phyloP scores from a whole-genome alignment of 2,797 vertebrate genomes.

The Eurystomus glaucurus region DNA sequence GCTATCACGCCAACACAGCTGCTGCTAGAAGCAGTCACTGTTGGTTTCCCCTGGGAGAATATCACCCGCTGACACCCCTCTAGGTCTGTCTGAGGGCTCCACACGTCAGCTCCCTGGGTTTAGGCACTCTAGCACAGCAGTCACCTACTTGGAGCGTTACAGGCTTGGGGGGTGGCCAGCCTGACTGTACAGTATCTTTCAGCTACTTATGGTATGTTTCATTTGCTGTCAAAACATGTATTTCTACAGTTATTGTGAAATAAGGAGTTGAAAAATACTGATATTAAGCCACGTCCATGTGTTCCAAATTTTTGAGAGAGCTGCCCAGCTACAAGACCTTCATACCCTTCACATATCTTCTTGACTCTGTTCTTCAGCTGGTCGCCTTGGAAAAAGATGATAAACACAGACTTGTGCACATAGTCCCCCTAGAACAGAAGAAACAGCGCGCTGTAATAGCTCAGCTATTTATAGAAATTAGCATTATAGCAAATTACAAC shows the following conservation, averaged over 20 bases:
- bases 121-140: background rate
- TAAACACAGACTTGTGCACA: slow-evolving; percentile 98
- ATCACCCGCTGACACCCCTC: rapidly evolving
- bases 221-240: background rate
- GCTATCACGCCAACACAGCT: background rate
- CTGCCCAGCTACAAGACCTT: background rate
- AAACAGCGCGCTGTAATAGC: background rate
- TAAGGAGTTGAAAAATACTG: background rate
- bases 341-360: slow-evolving; percentile 98
- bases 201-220: background rate
- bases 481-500: background rate
- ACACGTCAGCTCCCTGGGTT: background rate
- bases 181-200: background rate
- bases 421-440: slow-evolving; percentile 89
- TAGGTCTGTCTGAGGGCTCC: background rate
- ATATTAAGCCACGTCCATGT: background rate
- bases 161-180: background rate
- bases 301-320: background rate
- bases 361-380: slow-evolving; percentile 97
- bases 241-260: background rate
- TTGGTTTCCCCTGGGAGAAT: background rate
- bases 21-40: background rate
- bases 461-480: background rate
- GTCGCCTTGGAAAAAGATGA: slow-evolving; percentile 99
- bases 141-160: background rate